Base-by-base conservation (phyloP, 2,113 vertebrate species). In the Grantiella picta region DNA sequence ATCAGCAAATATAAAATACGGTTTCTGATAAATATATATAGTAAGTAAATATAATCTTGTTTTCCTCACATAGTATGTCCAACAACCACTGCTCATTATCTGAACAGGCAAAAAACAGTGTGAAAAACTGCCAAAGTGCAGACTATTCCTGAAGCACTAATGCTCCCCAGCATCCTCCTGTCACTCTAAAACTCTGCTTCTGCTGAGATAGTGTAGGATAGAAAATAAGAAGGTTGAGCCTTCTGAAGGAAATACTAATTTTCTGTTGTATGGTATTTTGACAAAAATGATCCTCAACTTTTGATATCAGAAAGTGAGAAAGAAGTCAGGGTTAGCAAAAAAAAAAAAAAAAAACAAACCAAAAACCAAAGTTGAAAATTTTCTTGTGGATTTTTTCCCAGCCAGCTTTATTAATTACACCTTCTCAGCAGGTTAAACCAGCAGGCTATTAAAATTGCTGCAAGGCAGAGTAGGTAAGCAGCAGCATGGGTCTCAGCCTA, bases 351-450 rank as follows among this genome's bases (percentile, higher is more conserved):
- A 29, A 22, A 10, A n/a, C n/a, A 45, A 19, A 44, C 25, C 24
- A 50, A 45, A 36, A 33, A 29, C 20, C 28, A 50, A 3, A 28
- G 4, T 42, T 81, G 11, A 76, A 66, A 44, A 56, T 84, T 35
- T 90, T 60, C n/a, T 75, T 65, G 56, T 61, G 44, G 71, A 60
- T 75, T 94, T 94, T 91, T 83, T 92, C 66, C 44, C 44, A 90
- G 71, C 12, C 45, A 56, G 57, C 84, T 95, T 95, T 94, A 93
- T 96, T 97, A 97, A 97, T 97, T 96, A 96, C 66, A 95, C 57
- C 72, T 97, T 95, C 92, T 86, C 95, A 95, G 93, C 86, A 94
- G 80, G 93, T 93, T 92, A 86, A 96, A 90, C 53, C 88, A 94
- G 86, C 92, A 95, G 86, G 91, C 89, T 91, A 90, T 90, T 95